phyloP scores from a whole-genome alignment of 2,113 vertebrate genomes.

The Pholis gunnellus region DNA sequence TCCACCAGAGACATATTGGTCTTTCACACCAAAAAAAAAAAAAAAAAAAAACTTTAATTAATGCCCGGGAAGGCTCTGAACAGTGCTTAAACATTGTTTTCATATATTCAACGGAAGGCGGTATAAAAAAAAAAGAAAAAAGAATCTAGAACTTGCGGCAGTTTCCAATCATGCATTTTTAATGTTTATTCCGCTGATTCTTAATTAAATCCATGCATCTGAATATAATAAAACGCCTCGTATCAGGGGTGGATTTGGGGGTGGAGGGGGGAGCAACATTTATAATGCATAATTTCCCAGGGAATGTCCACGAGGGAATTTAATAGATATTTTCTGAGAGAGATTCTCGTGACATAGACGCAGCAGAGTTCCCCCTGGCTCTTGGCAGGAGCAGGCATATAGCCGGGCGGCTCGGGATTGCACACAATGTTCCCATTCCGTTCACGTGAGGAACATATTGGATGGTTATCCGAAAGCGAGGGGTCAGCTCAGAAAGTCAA shows the following conservation, averaged over 20 bases:
- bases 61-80: slow-evolving; percentile 36
- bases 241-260: slow-evolving; percentile 38
- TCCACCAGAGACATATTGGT: slow-evolving; percentile 1
- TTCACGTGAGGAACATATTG: slow-evolving; percentile 17
- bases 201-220: slow-evolving; percentile 91
- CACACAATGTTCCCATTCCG: not conserved
- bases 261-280: slow-evolving; percentile 39
- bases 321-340: slow-evolving; percentile 53
- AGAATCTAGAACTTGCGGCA: slow-evolving; percentile 74
- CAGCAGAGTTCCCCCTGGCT: slow-evolving; percentile 32
- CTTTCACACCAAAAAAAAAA: slow-evolving; percentile 12
- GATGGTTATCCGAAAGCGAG: slow-evolving; percentile 34
- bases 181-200: slow-evolving; percentile 86
- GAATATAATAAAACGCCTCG: slow-evolving; percentile 69
- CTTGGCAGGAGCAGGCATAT: not conserved
- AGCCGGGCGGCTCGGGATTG: not conserved
- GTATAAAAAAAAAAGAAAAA: slow-evolving; percentile 31
- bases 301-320: slow-evolving; percentile 63
- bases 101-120: slow-evolving; percentile 52
- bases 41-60: slow-evolving; percentile 56
- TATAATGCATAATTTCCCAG: slow-evolving; percentile 70
- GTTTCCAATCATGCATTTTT: slow-evolving; percentile 89
- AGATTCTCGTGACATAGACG: slow-evolving; percentile 51
- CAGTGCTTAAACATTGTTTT: slow-evolving; percentile 73
- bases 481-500: slow-evolving; percentile 32